Evolutionary conservation across 1,140 invertebrate species (phyloP).

Genomic region (Habropoda laboriosa): DNA sequence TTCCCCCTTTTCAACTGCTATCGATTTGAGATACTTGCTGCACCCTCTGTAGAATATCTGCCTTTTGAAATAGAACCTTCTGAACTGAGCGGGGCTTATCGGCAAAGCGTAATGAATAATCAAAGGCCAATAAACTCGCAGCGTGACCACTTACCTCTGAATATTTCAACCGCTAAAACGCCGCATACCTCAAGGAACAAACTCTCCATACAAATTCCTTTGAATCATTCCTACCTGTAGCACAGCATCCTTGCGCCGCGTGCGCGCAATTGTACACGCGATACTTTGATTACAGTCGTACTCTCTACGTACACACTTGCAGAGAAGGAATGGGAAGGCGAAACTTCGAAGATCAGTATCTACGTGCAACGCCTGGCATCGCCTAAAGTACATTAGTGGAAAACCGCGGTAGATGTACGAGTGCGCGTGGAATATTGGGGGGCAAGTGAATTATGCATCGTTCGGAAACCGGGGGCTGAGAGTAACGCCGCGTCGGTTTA

Average conservation of each 20-base stretch:
- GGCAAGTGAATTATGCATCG: constrained; percentile 59
- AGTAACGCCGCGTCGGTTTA: constrained; percentile 48
- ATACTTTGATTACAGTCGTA: background rate
- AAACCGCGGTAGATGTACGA: constrained; percentile 54
- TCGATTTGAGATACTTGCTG: no score
- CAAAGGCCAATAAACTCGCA: no score
- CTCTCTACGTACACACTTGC: background rate
- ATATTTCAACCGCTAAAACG: no score
- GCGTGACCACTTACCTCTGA: no score
- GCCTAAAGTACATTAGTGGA: constrained; percentile 59
- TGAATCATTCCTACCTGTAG: background rate
- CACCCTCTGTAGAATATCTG: no score
- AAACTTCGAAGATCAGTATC: constrained; percentile 46
- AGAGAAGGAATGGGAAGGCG: background rate
- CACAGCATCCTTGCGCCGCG: background rate
- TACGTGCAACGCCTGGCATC: constrained; percentile 5
- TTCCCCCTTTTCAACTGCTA: no score
- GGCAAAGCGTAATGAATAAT: no score
- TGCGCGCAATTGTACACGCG: background rate
- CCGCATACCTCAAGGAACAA: background rate
- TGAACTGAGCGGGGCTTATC: no score
- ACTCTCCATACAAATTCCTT: background rate
- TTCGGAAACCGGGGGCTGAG: constrained; percentile 46
- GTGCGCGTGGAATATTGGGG: constrained; percentile 51
- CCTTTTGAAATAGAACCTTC: no score